Conservation (phyloP, 2,113 vertebrate genomes). For the Lagopus leucura region DNA sequence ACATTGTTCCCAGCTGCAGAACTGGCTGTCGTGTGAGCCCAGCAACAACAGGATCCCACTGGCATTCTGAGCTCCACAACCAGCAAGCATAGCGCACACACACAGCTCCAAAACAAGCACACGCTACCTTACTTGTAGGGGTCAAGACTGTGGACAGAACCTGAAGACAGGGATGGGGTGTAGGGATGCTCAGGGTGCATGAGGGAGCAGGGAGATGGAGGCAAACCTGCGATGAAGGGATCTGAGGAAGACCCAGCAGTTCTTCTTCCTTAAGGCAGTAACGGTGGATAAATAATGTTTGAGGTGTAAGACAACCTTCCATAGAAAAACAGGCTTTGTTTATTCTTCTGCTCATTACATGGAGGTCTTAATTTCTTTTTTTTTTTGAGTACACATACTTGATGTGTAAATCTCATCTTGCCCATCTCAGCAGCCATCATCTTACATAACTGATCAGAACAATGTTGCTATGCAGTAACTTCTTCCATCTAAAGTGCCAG, state of each 20-base stretch:
- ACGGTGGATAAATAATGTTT: not conserved
- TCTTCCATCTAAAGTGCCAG: not conserved
- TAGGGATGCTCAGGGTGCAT: not conserved
- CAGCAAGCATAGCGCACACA: too few species aligned
- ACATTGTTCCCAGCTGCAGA: not conserved
- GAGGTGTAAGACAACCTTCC: not conserved
- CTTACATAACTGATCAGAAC: not conserved
- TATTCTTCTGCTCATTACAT: not conserved
- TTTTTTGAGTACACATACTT: not conserved
- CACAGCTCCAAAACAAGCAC: not conserved
- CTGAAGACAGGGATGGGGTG: rapidly evolving
- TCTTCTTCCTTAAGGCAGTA: not conserved
- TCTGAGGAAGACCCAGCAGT: not conserved
- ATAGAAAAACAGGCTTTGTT: not conserved
- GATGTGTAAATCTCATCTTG: not conserved
- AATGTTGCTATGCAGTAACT: not conserved
- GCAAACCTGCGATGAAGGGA: not conserved
- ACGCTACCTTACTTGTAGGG: not conserved
- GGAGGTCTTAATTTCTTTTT: not conserved
- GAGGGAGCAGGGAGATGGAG: not conserved
- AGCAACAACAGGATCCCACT: not conserved
- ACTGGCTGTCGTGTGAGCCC: not conserved
- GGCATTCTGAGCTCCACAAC: not conserved
- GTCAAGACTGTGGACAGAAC: not conserved
- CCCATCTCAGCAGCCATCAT: not conserved